phyloP scores from a whole-genome alignment of 2,888 invertebrate species.

The Strigamia transsilvanica region DNA sequence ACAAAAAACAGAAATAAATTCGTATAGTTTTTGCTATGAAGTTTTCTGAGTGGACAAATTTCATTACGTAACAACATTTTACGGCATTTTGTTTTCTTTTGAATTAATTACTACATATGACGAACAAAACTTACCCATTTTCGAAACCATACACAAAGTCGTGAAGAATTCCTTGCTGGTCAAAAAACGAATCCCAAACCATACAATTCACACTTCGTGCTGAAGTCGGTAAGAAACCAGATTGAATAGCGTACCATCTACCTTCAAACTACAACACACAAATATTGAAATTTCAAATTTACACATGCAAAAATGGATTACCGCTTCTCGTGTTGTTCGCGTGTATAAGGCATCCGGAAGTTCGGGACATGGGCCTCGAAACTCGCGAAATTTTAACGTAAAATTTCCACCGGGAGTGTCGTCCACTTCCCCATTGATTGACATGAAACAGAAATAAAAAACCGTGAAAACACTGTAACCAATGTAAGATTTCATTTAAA shows the following conservation, averaged over 20 bases:
- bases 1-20: too few relatives aligned
- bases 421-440: background rate
- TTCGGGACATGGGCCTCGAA: background rate
- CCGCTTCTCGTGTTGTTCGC: background rate
- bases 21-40: too few relatives aligned
- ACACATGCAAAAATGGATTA: too few relatives aligned
- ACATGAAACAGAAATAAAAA: background rate
- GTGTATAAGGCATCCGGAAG: background rate
- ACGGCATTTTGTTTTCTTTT: too few relatives aligned
- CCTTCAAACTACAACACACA: background rate
- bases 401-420: conserved; percentile 4
- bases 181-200: conserved; percentile 9
- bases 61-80: too few relatives aligned
- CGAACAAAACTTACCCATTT: background rate
- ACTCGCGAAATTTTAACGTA: background rate
- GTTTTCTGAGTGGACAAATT: too few relatives aligned
- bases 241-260: background rate
- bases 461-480: background rate
- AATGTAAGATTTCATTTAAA: background rate
- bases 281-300: background rate
- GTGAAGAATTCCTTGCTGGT: background rate
- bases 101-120: too few relatives aligned
- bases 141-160: background rate
- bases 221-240: background rate
- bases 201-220: background rate